These are phyloP conservation scores for Actinia tenebrosa DNA, from an alignment of 64 coral and sea anemone species.

Conservation along the genomic window DNA sequence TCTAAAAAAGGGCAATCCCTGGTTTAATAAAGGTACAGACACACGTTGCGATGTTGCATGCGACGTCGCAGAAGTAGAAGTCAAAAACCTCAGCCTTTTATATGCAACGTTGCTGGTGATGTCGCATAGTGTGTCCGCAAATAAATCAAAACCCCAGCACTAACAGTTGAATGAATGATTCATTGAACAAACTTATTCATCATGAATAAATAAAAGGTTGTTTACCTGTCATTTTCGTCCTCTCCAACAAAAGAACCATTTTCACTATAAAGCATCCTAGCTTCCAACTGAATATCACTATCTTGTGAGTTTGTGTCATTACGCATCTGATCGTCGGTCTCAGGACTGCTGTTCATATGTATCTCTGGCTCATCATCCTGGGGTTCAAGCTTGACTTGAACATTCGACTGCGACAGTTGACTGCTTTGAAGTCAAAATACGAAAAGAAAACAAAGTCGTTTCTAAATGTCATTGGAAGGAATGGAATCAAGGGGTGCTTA, in stretches of 20 bases:
- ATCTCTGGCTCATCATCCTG: slow-evolving; percentile 71
- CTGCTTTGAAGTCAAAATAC: slow-evolving; percentile 48
- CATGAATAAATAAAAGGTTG: background rate
- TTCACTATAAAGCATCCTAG: background rate
- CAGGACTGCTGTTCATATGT: slow-evolving; percentile 31
- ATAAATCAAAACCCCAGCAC: background rate
- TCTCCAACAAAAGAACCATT: slow-evolving; percentile 4
- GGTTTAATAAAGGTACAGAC: too few relatives aligned
- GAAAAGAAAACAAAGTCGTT: slow-evolving; percentile 19
- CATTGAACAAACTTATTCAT: too few relatives aligned
- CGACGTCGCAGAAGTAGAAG: too few relatives aligned
- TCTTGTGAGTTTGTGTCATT: background rate
- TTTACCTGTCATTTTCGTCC: background rate
- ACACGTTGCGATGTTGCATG: too few relatives aligned
- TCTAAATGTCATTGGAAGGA: slow-evolving; percentile 7
- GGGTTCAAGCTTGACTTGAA: slow-evolving; percentile 95
- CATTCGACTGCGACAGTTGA: slow-evolving; percentile 73
- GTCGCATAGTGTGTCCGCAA: too few relatives aligned
- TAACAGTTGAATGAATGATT: background rate
- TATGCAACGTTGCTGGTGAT: too few relatives aligned
- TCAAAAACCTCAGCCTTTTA: too few relatives aligned
- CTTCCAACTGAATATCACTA: background rate
- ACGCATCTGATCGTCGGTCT: background rate
- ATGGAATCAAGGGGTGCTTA: too few relatives aligned
- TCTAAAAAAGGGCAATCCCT: too few relatives aligned